Conservation (phyloP, 2,797 vertebrate genomes). For the Muscicapa striata region DNA sequence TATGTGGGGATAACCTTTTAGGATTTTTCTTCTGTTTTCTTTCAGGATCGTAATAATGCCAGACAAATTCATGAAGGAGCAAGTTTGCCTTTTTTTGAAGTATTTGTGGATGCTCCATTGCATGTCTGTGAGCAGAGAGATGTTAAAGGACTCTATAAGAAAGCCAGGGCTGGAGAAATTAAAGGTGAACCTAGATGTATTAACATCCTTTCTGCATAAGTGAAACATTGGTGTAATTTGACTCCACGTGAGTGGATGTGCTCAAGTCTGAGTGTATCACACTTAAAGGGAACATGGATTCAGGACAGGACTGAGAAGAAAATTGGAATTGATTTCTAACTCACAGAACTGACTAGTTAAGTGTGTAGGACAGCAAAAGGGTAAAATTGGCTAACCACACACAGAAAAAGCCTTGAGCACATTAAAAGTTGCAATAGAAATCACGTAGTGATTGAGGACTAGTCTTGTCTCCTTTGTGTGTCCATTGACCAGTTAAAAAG, state of each 20-base stretch:
- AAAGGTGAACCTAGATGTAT: slow-evolving; percentile 81
- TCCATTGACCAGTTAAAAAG: not conserved
- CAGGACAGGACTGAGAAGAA: not conserved
- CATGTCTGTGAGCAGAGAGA: slow-evolving; percentile 97
- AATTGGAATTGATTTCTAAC: not conserved
- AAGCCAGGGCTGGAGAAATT: slow-evolving; percentile 96
- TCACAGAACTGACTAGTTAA: not conserved
- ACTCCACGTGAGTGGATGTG: rapidly evolving
- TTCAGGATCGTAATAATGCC: slow-evolving; percentile 94
- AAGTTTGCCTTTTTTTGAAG: slow-evolving; percentile 96
- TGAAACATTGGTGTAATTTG: not conserved
- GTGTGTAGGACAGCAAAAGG: not conserved
- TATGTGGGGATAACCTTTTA: not conserved
- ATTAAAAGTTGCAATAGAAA: not conserved
- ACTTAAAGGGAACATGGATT: not conserved
- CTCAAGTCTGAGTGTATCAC: not conserved
- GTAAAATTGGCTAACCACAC: not conserved
- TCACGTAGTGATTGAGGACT: not conserved
- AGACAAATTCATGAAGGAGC: slow-evolving; percentile 93
- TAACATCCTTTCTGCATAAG: not conserved
- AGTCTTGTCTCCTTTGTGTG: not conserved
- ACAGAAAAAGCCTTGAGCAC: not conserved
- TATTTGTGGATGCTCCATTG: slow-evolving; percentile 96
- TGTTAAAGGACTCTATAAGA: slow-evolving; percentile 97
- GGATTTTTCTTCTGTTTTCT: not conserved